Evolutionary conservation across 1,140 invertebrate species (phyloP), one percentile per base, ranked within the genome.

Genomic region (Drosophila punjabiensis): DNA sequence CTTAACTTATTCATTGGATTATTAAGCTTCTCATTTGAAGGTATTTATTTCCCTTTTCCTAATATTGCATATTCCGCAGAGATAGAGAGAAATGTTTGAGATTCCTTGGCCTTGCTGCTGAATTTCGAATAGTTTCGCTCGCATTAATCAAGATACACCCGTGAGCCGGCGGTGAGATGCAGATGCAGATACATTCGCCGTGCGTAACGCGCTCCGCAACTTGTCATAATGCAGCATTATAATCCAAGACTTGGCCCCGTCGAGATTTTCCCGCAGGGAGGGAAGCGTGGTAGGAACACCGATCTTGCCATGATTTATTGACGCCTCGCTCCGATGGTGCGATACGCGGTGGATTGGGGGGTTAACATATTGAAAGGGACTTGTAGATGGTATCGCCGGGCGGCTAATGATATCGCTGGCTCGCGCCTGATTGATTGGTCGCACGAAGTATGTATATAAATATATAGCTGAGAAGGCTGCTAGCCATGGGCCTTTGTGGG

Each of bases 261-360:
- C 61, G 43, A 69, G 67, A 82, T 67, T 73, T 64, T 53, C 47
- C 52, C 33, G 39, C 24, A 45, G 32, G 50, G 47, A 20, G 56
- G 68, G 48, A 28, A 14, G 32, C 14, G 53, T 16, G 41, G 32
- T 16, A 14, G 52, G 52, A 66, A n/a, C 24, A 20, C 65, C 56
- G 82, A 85, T 85, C 82, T 81, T 60, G 75, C 47, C 48, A 61
- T 87, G 84, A 87, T 87, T 87, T 87, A 87, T 87, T 65, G 62
- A 67, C 55, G 32, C 50, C 13, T 41, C 47, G 24, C n/a, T 52
- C 35, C 69, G 62, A 65, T 65, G 64, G 64, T 55, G 65, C 69
- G 76, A 83, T 82, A 70, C 62, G 69, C 60, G 18, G 11, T 8
- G 30, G 20, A 2, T 9, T 45, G 59, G 45, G 60, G 35, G 20